Conservation (phyloP, 2,113 vertebrate species). For the Cranoglanis bouderius region DNA sequence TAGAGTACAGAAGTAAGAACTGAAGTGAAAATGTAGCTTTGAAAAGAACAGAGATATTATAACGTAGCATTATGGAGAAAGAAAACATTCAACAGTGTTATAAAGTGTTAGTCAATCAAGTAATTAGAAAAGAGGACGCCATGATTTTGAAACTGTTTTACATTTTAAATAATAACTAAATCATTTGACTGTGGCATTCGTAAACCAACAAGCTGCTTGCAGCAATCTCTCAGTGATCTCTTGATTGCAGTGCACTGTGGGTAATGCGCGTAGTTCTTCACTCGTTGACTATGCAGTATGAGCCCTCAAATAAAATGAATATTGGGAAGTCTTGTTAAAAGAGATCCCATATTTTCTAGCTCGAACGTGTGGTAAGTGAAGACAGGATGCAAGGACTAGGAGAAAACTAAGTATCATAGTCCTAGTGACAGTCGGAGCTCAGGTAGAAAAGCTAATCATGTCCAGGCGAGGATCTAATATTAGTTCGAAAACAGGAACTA, state of each 20-base stretch:
- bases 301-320: background rate
- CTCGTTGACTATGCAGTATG: background rate
- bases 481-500: background rate
- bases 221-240: background rate
- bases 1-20: background rate
- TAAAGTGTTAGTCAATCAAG: background rate
- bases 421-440: background rate
- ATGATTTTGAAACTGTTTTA: background rate
- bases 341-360: background rate
- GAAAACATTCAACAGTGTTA: background rate
- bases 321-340: background rate
- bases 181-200: background rate
- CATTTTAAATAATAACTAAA: background rate
- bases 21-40: constrained; percentile 12
- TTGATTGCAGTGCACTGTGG: background rate
- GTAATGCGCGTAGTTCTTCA: background rate
- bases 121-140: background rate
- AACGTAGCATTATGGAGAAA: background rate
- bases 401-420: background rate
- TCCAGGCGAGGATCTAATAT: background rate
- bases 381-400: background rate
- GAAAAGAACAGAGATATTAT: background rate
- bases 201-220: background rate
- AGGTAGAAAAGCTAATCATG: background rate
- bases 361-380: background rate